Base-by-base conservation (phyloP, 2,797 vertebrate genomes). In the Lacerta bilineata region DNA sequence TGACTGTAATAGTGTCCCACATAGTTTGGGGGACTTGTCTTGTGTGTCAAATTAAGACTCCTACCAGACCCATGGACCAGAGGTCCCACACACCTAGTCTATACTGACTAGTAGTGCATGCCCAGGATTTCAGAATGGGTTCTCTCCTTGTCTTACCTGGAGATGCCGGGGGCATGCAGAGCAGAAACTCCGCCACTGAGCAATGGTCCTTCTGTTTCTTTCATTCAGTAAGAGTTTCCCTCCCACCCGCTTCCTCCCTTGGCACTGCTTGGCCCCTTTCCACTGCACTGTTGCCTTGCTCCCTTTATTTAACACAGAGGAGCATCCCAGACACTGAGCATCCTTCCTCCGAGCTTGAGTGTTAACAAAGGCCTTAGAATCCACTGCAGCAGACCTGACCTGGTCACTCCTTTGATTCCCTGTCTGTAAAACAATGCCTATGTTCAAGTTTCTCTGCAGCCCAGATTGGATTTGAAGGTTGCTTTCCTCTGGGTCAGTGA, bases 211-310 rank as follows among this genome's bases (percentile, higher is more conserved):
- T 61, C 59, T 50, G 18, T 61, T 61, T 17, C 59, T 61, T 61
- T 61, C 59, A 10, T 29, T 80, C 76, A 11, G 5, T 2, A 27
- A 71, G 17, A 3, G 2, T 0, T 1, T 0, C 1, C 1, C 5
- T 1, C 2, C 5, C 2, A 0, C 25, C 10, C 5, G 5, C 46
- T 81, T 81, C 61, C n/a, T 6, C 9, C n/a, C 33, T 8, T 80
- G 29, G 25, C 20, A 23, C 8, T 39, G 5, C 27, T 77, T 83
- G 13, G 25, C 18, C 17, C 61, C 72, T 68, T 72, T 1, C 46
- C 8, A 41, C 71, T 25, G 0, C 3, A 81, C 78, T 36, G 10
- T 43, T 90, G 0, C 80, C 68, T 9, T 74, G 85, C 83, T 66
- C 23, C 11, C 89, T 78, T 50, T 85, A n/a, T 87, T 87, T 7